Base-by-base conservation (phyloP, 1,140 invertebrate genomes). In the Bathynomus jamesi region DNA sequence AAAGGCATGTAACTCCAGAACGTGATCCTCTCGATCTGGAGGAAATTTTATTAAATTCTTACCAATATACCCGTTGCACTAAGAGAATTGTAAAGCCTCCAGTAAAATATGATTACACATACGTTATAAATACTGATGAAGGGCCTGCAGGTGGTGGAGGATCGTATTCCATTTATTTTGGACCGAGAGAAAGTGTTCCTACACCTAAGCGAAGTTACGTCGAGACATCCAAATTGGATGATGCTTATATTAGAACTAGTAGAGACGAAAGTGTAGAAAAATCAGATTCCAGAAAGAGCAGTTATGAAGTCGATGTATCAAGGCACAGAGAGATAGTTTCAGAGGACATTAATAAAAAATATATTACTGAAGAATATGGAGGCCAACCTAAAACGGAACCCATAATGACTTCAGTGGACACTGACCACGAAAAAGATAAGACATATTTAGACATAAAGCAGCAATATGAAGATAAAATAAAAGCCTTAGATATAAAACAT, bases 31-130 rank as follows among this genome's bases (percentile, higher is more conserved):
- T 65, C 13, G 69, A 68, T n/a, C 40, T 75, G 17, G 73, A 75
- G 29, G 67, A 71, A 11, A 13, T 65, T 4, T 61, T 75, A 4
- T 69, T 71, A 3, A 63, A 75, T 64, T 65, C 73, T 31, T 75
- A 75, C 53, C 24, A 71, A 25, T 75, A 75, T 66, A 75, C 69
- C 10, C 65, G 73, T 5, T 75, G 73, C 40, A 75, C 73, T 7
- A 75, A 75, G 61, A 71, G 67, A 31, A 27, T 71, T 61, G 46
- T 61, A 10, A 63, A 64, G 21, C 73, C 61, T 13, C 65, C 69
- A 10, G 66, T 69, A n/a, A 68, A 69, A 7, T 70, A 74, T 28
- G 8, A 71, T 32, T 68, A 71, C 13, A 68, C 65, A 0, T 64
- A 68, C 40, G 53, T 69, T 4, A 24, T 69, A 0, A 27, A 29